These are phyloP conservation scores for Leptarthrus brevirostris DNA, from an alignment of 2,888 invertebrate genomes.

Conservation along the genomic window DNA sequence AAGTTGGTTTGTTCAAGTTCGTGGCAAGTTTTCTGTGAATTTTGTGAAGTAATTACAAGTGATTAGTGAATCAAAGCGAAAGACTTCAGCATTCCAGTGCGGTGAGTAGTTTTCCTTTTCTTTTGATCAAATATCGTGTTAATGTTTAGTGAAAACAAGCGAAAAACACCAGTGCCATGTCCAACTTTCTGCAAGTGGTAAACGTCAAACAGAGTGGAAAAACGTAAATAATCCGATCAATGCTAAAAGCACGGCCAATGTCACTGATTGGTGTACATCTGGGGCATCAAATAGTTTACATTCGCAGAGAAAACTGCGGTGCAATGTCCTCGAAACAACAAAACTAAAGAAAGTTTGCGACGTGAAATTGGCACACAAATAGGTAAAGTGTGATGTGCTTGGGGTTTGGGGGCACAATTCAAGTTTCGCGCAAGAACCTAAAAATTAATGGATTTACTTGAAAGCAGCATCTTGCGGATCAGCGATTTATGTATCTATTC, in stretches of 20 bases:
- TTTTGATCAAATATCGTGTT: background rate
- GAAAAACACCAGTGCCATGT: conserved; percentile 6
- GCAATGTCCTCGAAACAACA: background rate
- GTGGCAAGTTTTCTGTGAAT: conserved; percentile 3
- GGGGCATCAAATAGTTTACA: conserved; percentile 4
- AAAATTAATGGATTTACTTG: too few species aligned
- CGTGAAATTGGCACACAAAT: too few species aligned
- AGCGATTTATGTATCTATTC: too few species aligned
- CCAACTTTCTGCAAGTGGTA: conserved; percentile 6
- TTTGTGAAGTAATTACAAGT: background rate
- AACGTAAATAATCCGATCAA: conserved; percentile 39
- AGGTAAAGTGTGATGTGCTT: too few species aligned
- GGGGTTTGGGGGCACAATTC: too few species aligned
- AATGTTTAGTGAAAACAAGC: background rate
- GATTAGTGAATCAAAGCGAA: conserved; percentile 9
- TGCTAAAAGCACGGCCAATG: conserved; percentile 21
- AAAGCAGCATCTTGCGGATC: too few species aligned
- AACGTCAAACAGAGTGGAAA: conserved; percentile 29
- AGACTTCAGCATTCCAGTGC: background rate
- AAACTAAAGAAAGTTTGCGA: too few species aligned
- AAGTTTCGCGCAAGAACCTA: too few species aligned
- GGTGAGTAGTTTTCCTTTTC: background rate
- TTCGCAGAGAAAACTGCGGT: background rate
- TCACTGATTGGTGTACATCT: conserved; percentile 26
- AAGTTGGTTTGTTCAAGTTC: background rate